Evolutionary conservation across 2,113 vertebrate genomes (phyloP), one percentile per base, ranked within the genome.

Genomic region (Hydropotes inermis): DNA sequence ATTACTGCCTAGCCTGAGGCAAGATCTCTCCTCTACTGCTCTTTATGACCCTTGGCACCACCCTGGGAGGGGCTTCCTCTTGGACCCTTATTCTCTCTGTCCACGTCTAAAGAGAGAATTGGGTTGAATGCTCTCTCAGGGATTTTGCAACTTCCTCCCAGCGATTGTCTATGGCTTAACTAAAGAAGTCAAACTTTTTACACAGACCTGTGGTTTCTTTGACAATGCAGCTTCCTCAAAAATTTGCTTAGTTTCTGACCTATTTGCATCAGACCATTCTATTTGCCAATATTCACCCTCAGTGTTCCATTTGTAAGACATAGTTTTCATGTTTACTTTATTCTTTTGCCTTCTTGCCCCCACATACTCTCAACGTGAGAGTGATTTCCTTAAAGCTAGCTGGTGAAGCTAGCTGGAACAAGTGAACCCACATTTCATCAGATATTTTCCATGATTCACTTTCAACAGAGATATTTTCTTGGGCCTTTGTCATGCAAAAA

Each of bases 181-280:
- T 61, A 84, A 96, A 7, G 1, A 58, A 90, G 36, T 84, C 6
- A 0, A 28, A 30, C 58, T 86, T 91, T 97, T 93, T 50, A 76
- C 17, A 54, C 17, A 94, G 12, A 28, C 28, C 36, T 76, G 85
- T 91, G 93, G 97, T 81, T 95, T 97, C 64, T 96, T 90, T 74
- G 47, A 89, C 74, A 89, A 86, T 8, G 82, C 30, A 19, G 28
- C 93, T 96, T 96, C 86, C 89, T 97, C 60, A 19, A 84, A 86
- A 89, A 17, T 43, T n/a, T 67, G n/a, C 21, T 36, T 60, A 87
- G 11, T 19, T 54, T 79, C 79, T 89, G 11, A 82, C 52, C 50
- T 91, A 2, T 78, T 88, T 83, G 76, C 33, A 55, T 19, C 64
- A 50, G 67, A 39, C 33, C 3, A 5, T 87, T 92, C 67, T 47